A percentile compares a stretch with the other conserved stretches of the same genome.
Evolutionary conservation across 2,113 vertebrate genomes (phyloP).

Genomic region (Gallinago paraguaiae): DNA sequence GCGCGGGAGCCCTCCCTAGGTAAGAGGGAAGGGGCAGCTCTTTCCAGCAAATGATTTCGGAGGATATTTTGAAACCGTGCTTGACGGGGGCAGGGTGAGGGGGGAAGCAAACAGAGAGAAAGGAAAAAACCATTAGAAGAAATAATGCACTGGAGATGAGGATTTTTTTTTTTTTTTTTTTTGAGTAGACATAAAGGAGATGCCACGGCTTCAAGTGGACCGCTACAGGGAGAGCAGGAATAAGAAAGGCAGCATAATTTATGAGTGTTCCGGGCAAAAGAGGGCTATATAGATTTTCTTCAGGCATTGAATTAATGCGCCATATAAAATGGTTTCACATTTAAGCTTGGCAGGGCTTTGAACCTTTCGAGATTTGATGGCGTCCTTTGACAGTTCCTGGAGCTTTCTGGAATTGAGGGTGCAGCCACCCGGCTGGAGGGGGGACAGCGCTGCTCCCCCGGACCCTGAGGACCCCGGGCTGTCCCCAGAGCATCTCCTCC

Average conservation of each 20-base stretch:
- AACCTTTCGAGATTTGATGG: neutral
- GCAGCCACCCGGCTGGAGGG: neutral
- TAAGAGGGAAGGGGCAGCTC: constrained; percentile 68
- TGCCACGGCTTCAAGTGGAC: constrained; percentile 55
- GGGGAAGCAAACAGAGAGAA: constrained; percentile 72
- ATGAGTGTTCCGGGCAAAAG: constrained; percentile 73
- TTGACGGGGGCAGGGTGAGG: constrained; percentile 61
- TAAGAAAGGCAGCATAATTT: constrained; percentile 71
- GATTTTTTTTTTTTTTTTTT: constrained; percentile 9
- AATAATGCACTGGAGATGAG: constrained; percentile 68
- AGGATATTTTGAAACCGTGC: constrained; percentile 78
- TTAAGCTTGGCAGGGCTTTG: constrained; percentile 58
- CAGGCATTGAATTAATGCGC: constrained; percentile 69
- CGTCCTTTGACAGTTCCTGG: constrained; percentile 16
- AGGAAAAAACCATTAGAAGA: constrained; percentile 67
- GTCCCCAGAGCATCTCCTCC: neutral
- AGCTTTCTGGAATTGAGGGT: neutral
- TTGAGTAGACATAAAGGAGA: constrained; percentile 67
- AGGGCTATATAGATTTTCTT: constrained; percentile 70
- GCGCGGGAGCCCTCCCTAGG: constrained; percentile 66
- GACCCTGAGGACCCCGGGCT: accelerated
- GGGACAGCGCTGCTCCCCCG: accelerated
- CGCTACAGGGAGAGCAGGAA: constrained; percentile 14
- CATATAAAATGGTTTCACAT: constrained; percentile 68
- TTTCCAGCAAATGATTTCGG: constrained; percentile 77